Conservation (phyloP, 2,113 vertebrate species). For the Macrotis lagotis region DNA sequence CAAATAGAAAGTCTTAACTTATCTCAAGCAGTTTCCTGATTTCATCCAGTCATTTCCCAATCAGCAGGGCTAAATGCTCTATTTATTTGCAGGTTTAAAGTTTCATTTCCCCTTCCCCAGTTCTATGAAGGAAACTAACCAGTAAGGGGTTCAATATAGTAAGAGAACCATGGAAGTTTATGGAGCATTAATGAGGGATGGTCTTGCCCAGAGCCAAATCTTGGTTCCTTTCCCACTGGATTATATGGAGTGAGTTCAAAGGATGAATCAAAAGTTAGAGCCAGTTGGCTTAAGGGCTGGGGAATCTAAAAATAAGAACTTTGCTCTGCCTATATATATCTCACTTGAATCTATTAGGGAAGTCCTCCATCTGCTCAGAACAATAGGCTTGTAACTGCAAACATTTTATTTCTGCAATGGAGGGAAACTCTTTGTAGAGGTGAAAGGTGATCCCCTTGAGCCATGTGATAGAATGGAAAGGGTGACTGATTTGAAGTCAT, state of each 20-base stretch:
- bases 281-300: slow-evolving; percentile 22
- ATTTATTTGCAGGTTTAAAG: slow-evolving; percentile 2
- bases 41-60: not conserved
- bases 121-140: slow-evolving; percentile 18
- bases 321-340: slow-evolving; percentile 14
- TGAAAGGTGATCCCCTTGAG: not conserved
- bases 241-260: slow-evolving; percentile 11
- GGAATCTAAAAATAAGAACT: not conserved
- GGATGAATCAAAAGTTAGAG: not conserved
- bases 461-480: not conserved
- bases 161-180: not conserved
- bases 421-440: not conserved
- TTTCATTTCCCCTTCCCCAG: not conserved
- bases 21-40: not conserved
- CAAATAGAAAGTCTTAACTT: not conserved
- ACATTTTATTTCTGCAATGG: not conserved
- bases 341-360: not conserved
- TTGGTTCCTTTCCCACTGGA: not conserved
- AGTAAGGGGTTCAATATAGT: not conserved
- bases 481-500: not conserved
- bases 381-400: not conserved
- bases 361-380: not conserved
- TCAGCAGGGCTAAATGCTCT: not conserved
- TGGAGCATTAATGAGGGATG: not conserved
- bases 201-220: not conserved